These are phyloP conservation scores for Passerina amoena DNA, from an alignment of 2,113 vertebrate species.

Conservation along the genomic window DNA sequence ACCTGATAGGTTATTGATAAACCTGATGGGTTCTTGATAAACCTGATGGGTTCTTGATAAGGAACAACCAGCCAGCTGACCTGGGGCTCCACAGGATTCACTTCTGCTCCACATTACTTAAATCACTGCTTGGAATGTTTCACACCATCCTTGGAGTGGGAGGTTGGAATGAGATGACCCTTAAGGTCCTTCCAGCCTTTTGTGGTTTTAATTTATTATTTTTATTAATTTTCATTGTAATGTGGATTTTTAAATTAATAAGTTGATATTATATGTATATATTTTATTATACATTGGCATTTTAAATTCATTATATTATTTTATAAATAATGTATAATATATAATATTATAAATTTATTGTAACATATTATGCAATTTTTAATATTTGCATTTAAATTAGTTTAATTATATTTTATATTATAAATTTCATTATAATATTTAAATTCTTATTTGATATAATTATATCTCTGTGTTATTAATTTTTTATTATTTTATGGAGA, in stretches of 20 bases:
- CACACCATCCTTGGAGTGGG: not conserved
- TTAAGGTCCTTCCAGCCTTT: not conserved
- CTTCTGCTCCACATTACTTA: rapidly evolving
- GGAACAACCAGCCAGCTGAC: not conserved
- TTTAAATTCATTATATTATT: too few relatives aligned
- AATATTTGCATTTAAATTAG: too few relatives aligned
- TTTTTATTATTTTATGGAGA: not conserved
- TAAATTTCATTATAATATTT: too few relatives aligned
- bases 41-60: not conserved
- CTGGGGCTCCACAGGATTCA: rapidly evolving
- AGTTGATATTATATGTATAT: not conserved
- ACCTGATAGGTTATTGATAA: not conserved
- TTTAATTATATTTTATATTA: too few relatives aligned
- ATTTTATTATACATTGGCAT: too few relatives aligned
- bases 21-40: not conserved
- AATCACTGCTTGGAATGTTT: not conserved
- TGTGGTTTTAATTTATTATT: not conserved
- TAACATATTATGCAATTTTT: too few relatives aligned
- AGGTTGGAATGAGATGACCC: not conserved
- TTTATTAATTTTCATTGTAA: not conserved
- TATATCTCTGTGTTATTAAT: not conserved
- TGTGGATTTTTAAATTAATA: not conserved
- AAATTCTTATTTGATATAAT: not conserved
- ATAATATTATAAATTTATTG: too few relatives aligned
- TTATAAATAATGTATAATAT: too few relatives aligned